Base-by-base conservation (phyloP, 2,113 vertebrate species). In the Boulengeromyrus knoepffleri region DNA sequence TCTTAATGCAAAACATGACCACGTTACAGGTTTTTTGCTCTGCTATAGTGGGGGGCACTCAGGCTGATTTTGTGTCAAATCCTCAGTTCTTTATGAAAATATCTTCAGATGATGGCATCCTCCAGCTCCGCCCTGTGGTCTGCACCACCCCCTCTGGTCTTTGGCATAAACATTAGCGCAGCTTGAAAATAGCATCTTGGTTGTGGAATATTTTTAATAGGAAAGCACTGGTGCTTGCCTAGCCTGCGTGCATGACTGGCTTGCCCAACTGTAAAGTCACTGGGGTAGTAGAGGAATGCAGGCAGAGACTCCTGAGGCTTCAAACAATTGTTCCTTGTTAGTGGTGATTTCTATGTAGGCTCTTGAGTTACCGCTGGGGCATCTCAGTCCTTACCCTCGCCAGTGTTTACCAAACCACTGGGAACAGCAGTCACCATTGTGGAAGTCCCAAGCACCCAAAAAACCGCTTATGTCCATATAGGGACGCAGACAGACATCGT, bases 291-390 rank as follows among this genome's bases (percentile, higher is more conserved):
- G 7, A 56, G 19, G 85, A 53, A 56, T 52, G 47, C n/a, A n/a
- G 47, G 24, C 42, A 86, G 19, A 46, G 47, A 47, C 4, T 47
- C 24, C 31, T 5, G n/a, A 19, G 31, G 27, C 49, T 36, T 36
- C 21, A 31, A 46, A 87, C 85, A 87, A 87, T 87, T 15, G n/a
- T 53, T 53, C 85, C 85, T 87, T 87, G 85, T 87, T 87, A 87
- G 85, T n/a, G 4, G 85, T 27, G n/a, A 52, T 47, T 46, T 46
- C 47, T 49, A 6, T 39, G 15, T 52, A 53, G 85, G 85, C 15
- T 87, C 85, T 87, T 53, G 12, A 53, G 85, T 87, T 87, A 87
- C 85, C 50, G 19, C 47, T 49, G 27, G 85, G 85, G 6, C 27
- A 36, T 87, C 19, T 52, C 85, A 27, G n/a, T 13, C 50, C n/a